Evolutionary conservation across 1,140 invertebrate species (phyloP).

Genomic region (Tetramorium alpestre): DNA sequence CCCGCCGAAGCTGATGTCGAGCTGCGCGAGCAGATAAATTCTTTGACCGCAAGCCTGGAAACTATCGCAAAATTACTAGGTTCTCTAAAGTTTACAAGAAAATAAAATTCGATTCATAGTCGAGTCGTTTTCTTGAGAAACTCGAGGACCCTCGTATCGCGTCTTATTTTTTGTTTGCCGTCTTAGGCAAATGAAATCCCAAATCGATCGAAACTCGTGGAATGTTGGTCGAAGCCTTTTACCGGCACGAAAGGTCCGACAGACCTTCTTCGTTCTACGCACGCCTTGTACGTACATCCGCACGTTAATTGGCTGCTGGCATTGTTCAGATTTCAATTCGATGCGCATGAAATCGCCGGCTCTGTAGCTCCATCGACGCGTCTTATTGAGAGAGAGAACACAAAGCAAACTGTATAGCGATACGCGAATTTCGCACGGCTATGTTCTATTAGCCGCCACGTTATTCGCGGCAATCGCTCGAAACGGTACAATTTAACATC

Average conservation of each 20-base stretch:
- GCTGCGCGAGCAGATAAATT: constrained; percentile 28
- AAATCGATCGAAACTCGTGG: neutral
- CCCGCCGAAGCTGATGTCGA: constrained; percentile 28
- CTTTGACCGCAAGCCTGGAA: neutral
- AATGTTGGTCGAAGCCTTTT: neutral
- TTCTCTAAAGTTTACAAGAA: neutral
- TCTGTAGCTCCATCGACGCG: constrained; percentile 56
- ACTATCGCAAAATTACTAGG: neutral
- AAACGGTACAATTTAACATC: constrained; percentile 62
- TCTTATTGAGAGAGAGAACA: constrained; percentile 52
- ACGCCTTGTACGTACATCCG: neutral
- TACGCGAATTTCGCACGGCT: constrained; percentile 57
- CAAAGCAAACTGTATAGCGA: constrained; percentile 54
- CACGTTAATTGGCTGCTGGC: constrained; percentile 44
- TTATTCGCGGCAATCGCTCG: constrained; percentile 60
- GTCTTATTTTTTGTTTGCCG: neutral
- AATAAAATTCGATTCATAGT: neutral
- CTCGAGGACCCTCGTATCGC: too few relatives aligned
- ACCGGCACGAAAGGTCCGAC: neutral
- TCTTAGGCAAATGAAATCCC: neutral
- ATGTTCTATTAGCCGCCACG: constrained; percentile 59
- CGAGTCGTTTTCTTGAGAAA: neutral
- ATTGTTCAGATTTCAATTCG: constrained; percentile 56
- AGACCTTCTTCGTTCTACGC: neutral
- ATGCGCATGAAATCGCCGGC: constrained; percentile 52